Conservation (phyloP, 2,113 vertebrate genomes). For the Pionites leucogaster region DNA sequence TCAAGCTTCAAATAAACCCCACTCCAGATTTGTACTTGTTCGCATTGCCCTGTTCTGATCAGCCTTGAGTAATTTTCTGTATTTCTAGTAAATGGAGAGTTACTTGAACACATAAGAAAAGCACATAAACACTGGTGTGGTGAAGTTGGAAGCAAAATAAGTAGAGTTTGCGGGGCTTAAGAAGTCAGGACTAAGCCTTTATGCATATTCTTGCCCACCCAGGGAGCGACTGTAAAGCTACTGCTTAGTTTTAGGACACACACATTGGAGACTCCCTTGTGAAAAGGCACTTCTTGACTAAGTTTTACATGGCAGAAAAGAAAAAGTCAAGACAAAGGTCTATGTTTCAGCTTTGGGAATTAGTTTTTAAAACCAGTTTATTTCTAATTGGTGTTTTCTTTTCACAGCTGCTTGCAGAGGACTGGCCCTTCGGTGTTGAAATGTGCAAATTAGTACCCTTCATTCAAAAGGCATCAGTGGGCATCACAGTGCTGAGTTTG, state of each 20-base stretch:
- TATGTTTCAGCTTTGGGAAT: background rate
- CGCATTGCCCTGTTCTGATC: background rate
- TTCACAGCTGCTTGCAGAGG: constrained; percentile 85
- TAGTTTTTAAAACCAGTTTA: fast-evolving
- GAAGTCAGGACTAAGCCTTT: background rate
- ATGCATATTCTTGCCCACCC: background rate
- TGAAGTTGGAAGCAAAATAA: background rate
- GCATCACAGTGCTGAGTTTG: constrained; percentile 91
- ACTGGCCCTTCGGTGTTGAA: constrained; percentile 90
- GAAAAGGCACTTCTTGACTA: background rate
- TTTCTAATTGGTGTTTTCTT: constrained; percentile 24
- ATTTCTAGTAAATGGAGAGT: background rate
- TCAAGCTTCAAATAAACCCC: background rate
- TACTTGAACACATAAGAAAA: background rate
- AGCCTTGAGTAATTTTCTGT: background rate
- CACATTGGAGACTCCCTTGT: background rate
- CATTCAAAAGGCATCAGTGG: constrained; percentile 91
- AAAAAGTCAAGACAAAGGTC: background rate
- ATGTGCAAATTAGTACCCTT: constrained; percentile 94
- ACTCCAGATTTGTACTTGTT: background rate
- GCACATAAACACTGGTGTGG: background rate
- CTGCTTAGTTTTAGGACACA: background rate
- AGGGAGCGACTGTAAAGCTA: background rate
- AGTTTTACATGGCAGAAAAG: background rate
- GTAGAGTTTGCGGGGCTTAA: background rate